Percentiles rank a stretch among this genome's conserved stretches.
Conservation (phyloP, 2,797 vertebrate genomes). For the Spea hammondii region DNA sequence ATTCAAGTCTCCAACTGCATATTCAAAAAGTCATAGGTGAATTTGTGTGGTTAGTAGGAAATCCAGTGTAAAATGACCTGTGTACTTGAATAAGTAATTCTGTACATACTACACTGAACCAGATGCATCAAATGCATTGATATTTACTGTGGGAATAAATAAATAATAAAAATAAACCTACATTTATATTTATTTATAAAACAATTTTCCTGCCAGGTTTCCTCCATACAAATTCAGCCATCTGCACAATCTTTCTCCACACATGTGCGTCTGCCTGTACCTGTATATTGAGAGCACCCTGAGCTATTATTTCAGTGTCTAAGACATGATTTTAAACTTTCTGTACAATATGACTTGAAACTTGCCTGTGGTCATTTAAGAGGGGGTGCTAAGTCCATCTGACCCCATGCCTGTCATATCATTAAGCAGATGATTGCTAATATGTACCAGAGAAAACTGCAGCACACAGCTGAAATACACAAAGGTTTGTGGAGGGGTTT, state of each 20-base stretch:
- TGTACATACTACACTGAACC: conserved; percentile 6
- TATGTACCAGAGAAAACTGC: conserved; percentile 38
- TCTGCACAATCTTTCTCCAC: conserved; percentile 13
- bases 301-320: conserved; percentile 51
- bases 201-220: conserved; percentile 17
- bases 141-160: conserved; percentile 17
- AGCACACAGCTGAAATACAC: conserved; percentile 23
- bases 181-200: conserved; percentile 33
- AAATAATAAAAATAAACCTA: conserved; percentile 11
- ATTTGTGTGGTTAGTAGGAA: neutral
- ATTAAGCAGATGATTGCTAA: conserved; percentile 22
- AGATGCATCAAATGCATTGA: neutral
- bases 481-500: conserved; percentile 1
- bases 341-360: conserved; percentile 20
- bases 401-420: conserved; percentile 4
- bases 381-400: neutral
- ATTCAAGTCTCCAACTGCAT: neutral
- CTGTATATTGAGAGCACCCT: conserved; percentile 40
- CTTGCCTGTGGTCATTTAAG: conserved; percentile 1
- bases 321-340: conserved; percentile 41
- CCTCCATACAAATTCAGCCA: conserved; percentile 25
- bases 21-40: neutral
- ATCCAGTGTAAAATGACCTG: neutral
- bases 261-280: conserved; percentile 37
- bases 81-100: conserved; percentile 4